Evolutionary conservation across 2,888 invertebrate species (phyloP).

Genomic region (Tetramorium bicarinatum): DNA sequence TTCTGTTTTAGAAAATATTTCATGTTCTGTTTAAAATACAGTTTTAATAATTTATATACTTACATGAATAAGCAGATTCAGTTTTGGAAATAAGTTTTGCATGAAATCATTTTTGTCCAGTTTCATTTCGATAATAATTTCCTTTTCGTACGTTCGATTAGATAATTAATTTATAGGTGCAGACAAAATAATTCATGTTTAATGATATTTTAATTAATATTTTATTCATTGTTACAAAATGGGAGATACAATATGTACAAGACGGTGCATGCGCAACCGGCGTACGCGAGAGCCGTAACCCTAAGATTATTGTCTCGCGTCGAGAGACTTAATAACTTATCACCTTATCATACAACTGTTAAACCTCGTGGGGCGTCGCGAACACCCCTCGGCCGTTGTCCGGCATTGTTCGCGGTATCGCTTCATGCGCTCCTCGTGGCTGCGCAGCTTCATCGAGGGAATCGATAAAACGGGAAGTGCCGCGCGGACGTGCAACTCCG

Average conservation of each 20-base stretch:
- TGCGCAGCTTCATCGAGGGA: slow-evolving; percentile 49
- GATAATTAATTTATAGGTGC: not conserved
- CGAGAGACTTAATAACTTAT: slow-evolving; percentile 51
- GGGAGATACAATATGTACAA: slow-evolving; percentile 74
- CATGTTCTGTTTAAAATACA: not conserved
- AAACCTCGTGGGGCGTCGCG: not conserved
- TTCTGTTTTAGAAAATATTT: not conserved
- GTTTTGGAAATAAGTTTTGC: not conserved
- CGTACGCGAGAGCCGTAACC: slow-evolving; percentile 56
- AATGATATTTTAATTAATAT: slow-evolving; percentile 48
- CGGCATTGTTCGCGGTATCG: not conserved
- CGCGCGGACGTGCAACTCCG: slow-evolving; percentile 30
- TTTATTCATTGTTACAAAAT: slow-evolving; percentile 71
- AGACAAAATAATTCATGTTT: not conserved
- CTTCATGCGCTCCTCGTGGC: slow-evolving; percentile 41
- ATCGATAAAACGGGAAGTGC: slow-evolving; percentile 72
- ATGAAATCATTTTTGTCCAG: not conserved
- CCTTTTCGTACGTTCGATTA: not conserved
- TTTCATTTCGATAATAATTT: not conserved
- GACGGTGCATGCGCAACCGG: slow-evolving; percentile 32
- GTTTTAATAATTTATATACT: not conserved
- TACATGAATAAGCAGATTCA: not conserved
- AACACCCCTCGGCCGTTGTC: not conserved
- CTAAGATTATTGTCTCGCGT: slow-evolving; percentile 55
- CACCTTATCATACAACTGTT: slow-evolving; percentile 22